Conservation (phyloP, 2,113 vertebrate genomes). For the Pithys albifrons region DNA sequence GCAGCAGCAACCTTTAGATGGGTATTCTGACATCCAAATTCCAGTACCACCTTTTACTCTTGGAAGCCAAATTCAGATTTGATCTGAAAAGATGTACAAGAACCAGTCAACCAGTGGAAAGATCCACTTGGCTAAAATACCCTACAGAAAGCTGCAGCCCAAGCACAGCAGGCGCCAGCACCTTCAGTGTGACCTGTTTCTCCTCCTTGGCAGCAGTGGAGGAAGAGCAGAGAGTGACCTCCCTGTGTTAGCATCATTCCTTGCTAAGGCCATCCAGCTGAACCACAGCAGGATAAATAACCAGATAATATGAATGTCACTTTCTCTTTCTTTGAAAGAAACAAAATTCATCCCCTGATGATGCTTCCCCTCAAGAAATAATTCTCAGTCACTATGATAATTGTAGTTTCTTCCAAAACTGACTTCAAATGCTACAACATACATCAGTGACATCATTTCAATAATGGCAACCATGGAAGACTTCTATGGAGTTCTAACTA, state of each 20-base stretch:
- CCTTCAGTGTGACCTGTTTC: background rate
- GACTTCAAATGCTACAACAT: background rate
- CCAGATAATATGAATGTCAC: background rate
- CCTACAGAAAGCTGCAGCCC: background rate
- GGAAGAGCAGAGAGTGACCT: background rate
- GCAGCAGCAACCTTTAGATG: background rate
- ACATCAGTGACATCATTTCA: background rate
- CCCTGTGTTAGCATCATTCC: background rate
- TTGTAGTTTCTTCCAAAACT: background rate
- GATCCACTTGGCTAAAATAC: background rate
- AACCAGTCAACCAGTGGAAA: background rate
- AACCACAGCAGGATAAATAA: background rate
- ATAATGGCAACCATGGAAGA: background rate
- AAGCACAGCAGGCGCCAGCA: background rate
- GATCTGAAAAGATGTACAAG: background rate
- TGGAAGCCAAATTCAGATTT: background rate
- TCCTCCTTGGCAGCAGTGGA: background rate
- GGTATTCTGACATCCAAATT: background rate
- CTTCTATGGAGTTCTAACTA: background rate
- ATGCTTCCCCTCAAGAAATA: background rate
- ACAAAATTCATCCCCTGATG: background rate
- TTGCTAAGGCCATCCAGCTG: background rate
- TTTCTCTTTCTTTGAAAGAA: background rate
- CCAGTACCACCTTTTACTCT: background rate
- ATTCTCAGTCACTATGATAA: background rate